These are phyloP conservation scores for Andrena camellia DNA, from an alignment of 2,888 invertebrate genomes.

Conservation along the genomic window DNA sequence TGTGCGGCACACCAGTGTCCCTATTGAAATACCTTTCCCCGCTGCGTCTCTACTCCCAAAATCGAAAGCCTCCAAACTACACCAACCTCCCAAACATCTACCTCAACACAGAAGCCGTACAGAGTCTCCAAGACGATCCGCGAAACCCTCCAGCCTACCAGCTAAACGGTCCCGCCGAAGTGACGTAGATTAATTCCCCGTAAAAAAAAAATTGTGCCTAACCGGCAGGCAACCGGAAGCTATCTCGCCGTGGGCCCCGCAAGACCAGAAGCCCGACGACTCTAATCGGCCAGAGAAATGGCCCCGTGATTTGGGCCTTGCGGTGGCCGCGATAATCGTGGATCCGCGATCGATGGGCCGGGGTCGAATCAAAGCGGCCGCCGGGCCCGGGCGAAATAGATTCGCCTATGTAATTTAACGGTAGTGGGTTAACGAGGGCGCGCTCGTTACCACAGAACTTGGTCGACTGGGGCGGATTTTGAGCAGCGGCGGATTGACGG, in stretches of 20 bases:
- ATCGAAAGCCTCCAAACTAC: too few species aligned
- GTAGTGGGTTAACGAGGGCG: conserved; percentile 70
- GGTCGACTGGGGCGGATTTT: conserved; percentile 59
- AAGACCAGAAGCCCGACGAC: neutral
- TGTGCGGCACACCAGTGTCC: too few species aligned
- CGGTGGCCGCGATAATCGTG: neutral
- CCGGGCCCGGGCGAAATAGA: conserved; percentile 26
- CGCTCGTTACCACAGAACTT: conserved; percentile 67
- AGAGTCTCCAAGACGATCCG: neutral
- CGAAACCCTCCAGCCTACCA: neutral
- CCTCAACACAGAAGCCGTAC: too few species aligned
- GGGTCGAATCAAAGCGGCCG: conserved; percentile 16
- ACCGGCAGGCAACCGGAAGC: conserved; percentile 34
- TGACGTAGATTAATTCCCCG: conserved; percentile 35
- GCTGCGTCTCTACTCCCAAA: too few species aligned
- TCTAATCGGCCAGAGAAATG: conserved; percentile 10
- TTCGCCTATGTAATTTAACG: conserved; percentile 66
- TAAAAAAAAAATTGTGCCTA: neutral
- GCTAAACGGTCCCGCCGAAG: too few species aligned
- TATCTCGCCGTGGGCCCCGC: neutral
- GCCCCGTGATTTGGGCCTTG: neutral
- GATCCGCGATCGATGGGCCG: neutral
- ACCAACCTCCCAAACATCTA: too few species aligned
- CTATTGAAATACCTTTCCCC: too few species aligned
- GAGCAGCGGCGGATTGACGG: conserved; percentile 74